Evolutionary conservation across 2,888 invertebrate species (phyloP).

Genomic region (Blomia tropicalis): DNA sequence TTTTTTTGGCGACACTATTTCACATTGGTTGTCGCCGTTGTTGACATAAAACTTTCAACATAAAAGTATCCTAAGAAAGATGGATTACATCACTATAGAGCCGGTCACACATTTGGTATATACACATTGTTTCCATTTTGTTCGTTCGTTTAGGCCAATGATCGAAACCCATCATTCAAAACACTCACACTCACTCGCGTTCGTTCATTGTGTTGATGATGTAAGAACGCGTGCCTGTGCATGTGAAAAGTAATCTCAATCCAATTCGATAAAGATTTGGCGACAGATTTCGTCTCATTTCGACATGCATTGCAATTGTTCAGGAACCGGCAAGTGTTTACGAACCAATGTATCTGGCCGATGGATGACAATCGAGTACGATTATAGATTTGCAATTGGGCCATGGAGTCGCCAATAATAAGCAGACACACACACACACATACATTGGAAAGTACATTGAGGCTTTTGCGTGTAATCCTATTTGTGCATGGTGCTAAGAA

Average conservation of each 20-base stretch:
- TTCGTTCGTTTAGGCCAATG: too few species aligned
- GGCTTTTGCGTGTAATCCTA: slow-evolving; percentile 1
- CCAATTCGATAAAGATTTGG: slow-evolving; percentile 3
- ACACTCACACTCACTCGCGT: not conserved
- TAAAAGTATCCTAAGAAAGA: slow-evolving; percentile 14
- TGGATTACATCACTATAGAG: not conserved
- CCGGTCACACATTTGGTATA: not conserved
- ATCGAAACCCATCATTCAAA: slow-evolving; percentile 13
- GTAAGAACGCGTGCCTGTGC: too few species aligned
- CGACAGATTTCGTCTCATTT: slow-evolving; percentile 10
- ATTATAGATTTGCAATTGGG: slow-evolving; percentile 1
- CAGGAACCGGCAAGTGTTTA: too few species aligned
- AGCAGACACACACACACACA: too few species aligned
- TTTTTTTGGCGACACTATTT: too few species aligned
- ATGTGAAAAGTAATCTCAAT: not conserved
- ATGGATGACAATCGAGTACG: not conserved
- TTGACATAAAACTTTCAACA: not conserved
- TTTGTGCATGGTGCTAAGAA: not conserved
- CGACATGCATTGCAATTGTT: too few species aligned
- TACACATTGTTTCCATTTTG: not conserved
- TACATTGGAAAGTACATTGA: too few species aligned
- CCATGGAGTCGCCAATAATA: not conserved
- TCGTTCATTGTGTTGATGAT: not conserved
- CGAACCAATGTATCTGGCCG: not conserved
- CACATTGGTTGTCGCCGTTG: not conserved